Conservation (phyloP, 2,113 vertebrate species). For the Ploceus nigricollis region DNA sequence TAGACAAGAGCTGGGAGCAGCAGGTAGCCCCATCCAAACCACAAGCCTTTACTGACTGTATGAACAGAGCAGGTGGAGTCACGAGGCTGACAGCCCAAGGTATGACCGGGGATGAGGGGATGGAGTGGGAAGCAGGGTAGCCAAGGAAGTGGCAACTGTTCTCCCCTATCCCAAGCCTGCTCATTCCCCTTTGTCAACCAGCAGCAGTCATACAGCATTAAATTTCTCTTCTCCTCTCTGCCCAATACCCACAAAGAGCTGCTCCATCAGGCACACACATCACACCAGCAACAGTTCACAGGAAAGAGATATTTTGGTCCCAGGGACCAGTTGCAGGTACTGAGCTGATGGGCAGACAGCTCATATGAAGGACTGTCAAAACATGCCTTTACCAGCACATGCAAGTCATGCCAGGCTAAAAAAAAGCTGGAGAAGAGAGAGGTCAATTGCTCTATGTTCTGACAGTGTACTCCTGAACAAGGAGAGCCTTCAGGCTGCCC, state of each 20-base stretch:
- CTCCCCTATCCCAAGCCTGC: not conserved
- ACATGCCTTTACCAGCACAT: not conserved
- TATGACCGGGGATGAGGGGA: not conserved
- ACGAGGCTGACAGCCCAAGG: not conserved
- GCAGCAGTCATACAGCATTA: not conserved
- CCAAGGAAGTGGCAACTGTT: not conserved
- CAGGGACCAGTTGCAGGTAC: not conserved
- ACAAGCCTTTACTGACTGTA: not conserved
- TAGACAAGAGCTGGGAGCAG: not conserved
- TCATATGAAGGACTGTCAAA: not conserved
- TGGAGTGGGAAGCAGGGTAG: not conserved
- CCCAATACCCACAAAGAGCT: not conserved
- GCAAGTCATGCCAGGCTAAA: not conserved
- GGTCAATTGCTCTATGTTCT: rapidly evolving
- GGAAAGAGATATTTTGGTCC: not conserved
- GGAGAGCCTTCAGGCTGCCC: not conserved
- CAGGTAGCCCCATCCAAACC: not conserved
- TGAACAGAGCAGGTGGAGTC: not conserved
- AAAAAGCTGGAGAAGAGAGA: not conserved
- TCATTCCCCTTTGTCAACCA: not conserved
- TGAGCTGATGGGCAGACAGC: not conserved
- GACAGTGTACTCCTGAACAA: not conserved
- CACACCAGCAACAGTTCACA: not conserved
- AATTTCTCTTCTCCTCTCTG: not conserved
- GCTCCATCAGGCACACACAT: not conserved